Evolutionary conservation across 2,797 vertebrate genomes (phyloP).

Genomic region (Rousettus madagascariensis): DNA sequence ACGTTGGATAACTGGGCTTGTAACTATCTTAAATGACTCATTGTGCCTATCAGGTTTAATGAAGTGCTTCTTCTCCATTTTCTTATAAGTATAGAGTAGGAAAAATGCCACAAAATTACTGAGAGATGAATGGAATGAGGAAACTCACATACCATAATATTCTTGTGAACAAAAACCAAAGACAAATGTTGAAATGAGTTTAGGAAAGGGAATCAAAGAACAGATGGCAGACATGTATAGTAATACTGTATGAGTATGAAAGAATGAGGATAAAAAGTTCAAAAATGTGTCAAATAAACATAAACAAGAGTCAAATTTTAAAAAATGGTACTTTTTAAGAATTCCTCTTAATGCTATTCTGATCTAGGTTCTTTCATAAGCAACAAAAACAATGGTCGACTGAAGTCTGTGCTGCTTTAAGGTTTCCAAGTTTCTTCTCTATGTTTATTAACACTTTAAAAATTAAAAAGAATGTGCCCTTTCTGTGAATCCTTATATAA

Average conservation of each 20-base stretch:
- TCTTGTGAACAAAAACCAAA: conserved; percentile 44
- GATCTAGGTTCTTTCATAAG: not conserved
- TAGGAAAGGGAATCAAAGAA: conserved; percentile 37
- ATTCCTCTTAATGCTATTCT: not conserved
- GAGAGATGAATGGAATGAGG: conserved; percentile 8
- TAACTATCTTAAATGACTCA: conserved; percentile 62
- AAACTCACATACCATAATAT: conserved; percentile 24
- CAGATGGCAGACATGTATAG: not conserved
- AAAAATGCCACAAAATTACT: conserved; percentile 21
- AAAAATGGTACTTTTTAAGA: not conserved
- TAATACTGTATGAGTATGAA: not conserved
- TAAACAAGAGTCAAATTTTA: not conserved
- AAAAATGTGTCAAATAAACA: conserved; percentile 20
- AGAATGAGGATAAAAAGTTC: not conserved
- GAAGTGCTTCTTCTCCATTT: conserved; percentile 33
- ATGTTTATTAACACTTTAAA: not conserved
- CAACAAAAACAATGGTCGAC: not conserved
- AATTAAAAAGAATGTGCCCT: not conserved
- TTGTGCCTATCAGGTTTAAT: conserved; percentile 59
- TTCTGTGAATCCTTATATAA: not conserved
- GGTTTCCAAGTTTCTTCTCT: not conserved
- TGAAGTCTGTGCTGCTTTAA: not conserved
- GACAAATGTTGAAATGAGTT: conserved; percentile 32
- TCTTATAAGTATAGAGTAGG: conserved; percentile 24
- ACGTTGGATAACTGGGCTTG: conserved; percentile 13